Base-by-base conservation (phyloP, 2,888 invertebrate species). In the Dasysyrphus albostriatus region DNA sequence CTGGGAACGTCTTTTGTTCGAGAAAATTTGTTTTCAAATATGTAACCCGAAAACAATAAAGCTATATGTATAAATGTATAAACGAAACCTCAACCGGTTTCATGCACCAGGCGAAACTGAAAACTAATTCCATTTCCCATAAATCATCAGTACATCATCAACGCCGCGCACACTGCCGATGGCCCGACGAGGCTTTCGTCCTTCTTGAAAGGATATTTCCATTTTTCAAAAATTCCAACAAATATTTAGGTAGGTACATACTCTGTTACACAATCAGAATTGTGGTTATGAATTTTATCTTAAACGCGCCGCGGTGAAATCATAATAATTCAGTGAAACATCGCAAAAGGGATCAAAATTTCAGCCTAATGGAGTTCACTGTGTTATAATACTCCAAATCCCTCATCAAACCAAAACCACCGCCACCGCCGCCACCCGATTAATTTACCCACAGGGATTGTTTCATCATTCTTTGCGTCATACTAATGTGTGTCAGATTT, bases 321-420 rank as follows among this genome's bases (percentile, higher is more conserved):
- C 37, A 70, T 73, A 81, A 56, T 74, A 81, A 56, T 74, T 73
- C 69, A 56, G 51, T 54, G 24, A 49, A 61, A 39, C 34, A 47
- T 56, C 24, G 51, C 69, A 14, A 63, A 54, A 67, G 14, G 65
- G 82, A 82, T 83, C 77, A 87, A 75, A 61, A 82, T 78, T 82
- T 85, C 49, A 77, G 59, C 65, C 77, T 87, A 87, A 87, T 87
- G 78, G 82, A 83, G 83, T 82, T 87, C 87, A 83, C 70, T 69
- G 59, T 77, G 32, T 7, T 47, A 16, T 58, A 59, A 58, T 34
- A 19, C 63, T 32, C 70, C 65, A 87, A 87, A 65, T 54, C 69
- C 29, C 83, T 58, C 47, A 74, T 67, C 70, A 82, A 44, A 1
- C 39, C 2, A 3, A 2, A 3, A 39, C 12, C 12, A 12, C 39